These are phyloP conservation scores for Hyles euphorbiae DNA, from an alignment of 1,140 invertebrate genomes.

Conservation along the genomic window DNA sequence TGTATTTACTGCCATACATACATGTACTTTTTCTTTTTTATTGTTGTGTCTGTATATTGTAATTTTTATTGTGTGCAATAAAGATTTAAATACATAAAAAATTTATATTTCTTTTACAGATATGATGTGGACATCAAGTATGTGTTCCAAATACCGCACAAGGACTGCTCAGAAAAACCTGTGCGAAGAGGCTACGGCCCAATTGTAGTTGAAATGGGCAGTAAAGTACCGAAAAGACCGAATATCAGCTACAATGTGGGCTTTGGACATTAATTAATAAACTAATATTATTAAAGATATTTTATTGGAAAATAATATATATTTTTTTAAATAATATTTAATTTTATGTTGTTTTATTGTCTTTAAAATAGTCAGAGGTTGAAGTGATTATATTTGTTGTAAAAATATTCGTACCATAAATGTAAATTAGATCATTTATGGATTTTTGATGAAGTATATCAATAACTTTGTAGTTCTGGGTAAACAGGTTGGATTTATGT, in stretches of 20 bases:
- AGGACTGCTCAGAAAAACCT: constrained; percentile 75
- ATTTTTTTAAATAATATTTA: too few species aligned
- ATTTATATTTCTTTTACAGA: constrained; percentile 42
- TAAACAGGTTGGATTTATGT: too few species aligned
- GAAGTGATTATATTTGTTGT: too few species aligned
- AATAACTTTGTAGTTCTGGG: too few species aligned
- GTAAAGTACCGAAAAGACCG: constrained; percentile 47
- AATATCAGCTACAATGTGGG: constrained; percentile 51
- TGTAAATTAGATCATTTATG: too few species aligned
- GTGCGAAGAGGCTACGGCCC: constrained; percentile 41
- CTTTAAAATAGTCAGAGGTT: background rate
- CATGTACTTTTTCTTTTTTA: too few species aligned
- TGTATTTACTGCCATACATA: too few species aligned
- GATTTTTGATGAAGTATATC: too few species aligned
- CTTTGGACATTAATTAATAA: constrained; percentile 29
- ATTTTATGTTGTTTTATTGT: background rate
- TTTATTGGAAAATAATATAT: background rate
- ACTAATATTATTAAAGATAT: background rate
- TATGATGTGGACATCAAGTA: constrained; percentile 89
- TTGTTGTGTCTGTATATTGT: background rate
- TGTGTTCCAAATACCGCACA: constrained; percentile 87
- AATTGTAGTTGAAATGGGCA: constrained; percentile 48
- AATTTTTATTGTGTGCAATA: constrained; percentile 8
- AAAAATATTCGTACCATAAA: too few species aligned
- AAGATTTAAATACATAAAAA: too few species aligned